A percentile compares a stretch with the other conserved stretches of the same genome.
Conservation (phyloP, 1,140 invertebrate species). For the Branchinecta lindahli region DNA sequence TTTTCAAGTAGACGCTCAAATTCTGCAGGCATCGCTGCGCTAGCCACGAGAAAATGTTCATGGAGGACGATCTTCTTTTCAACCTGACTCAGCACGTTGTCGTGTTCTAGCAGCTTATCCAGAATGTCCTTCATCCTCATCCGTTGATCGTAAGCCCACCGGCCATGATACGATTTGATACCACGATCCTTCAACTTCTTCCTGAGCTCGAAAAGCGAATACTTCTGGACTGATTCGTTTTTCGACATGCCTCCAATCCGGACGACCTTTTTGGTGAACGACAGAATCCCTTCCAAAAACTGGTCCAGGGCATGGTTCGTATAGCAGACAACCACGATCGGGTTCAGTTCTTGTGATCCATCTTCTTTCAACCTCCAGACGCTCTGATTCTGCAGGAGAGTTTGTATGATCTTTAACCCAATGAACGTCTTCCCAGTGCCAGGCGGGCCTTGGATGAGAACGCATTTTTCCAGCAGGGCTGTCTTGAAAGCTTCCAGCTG, state of each 20-base stretch:
- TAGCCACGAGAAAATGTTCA: background rate
- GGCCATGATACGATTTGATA: background rate
- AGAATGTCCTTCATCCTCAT: background rate
- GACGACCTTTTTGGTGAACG: conserved; percentile 34
- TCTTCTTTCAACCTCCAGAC: conserved; percentile 16
- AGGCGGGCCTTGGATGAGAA: conserved; percentile 61
- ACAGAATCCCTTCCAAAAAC: conserved; percentile 49
- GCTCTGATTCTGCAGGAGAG: conserved; percentile 32
- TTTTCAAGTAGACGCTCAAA: too few species aligned
- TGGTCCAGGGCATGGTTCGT: conserved; percentile 80
- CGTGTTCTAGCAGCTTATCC: background rate
- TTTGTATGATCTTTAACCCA: conserved; percentile 47
- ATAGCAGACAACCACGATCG: conserved; percentile 62
- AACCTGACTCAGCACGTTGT: background rate
- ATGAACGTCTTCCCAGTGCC: conserved; percentile 65
- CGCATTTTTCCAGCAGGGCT: conserved; percentile 44
- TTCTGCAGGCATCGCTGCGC: background rate
- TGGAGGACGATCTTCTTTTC: background rate
- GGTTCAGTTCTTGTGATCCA: conserved; percentile 27
- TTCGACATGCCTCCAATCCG: conserved; percentile 55
- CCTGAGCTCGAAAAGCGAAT: conserved; percentile 26
- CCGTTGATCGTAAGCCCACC: background rate
- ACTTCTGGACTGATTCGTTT: conserved; percentile 37
- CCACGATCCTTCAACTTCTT: background rate
- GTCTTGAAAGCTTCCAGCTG: conserved; percentile 42